Evolutionary conservation across 1,140 invertebrate species (phyloP), one percentile per base, ranked within the genome.

Genomic region (Glossosoma conforme): DNA sequence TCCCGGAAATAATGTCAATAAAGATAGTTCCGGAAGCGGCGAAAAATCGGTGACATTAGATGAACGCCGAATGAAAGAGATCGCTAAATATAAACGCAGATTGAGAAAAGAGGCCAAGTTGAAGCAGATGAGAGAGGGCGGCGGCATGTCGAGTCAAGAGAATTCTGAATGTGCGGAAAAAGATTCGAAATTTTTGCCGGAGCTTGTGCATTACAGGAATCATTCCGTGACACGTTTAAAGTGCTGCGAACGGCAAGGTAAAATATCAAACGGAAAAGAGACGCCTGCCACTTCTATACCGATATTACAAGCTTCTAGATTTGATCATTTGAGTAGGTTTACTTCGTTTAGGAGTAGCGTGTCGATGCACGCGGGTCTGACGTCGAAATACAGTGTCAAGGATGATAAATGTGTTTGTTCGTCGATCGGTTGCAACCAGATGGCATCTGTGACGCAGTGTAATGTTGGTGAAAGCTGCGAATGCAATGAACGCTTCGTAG

Each of bases 251-350:
- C n/a, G n/a, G n/a, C n/a, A n/a, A n/a, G n/a, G n/a, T n/a, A n/a
- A n/a, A n/a, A n/a, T n/a, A n/a, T n/a, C n/a, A n/a, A n/a, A n/a
- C n/a, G n/a, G n/a, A n/a, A n/a, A n/a, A n/a, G n/a, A n/a, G n/a
- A n/a, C n/a, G n/a, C n/a, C 66, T 0, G 67, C 68, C 43, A 73
- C 72, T n/a, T 75, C 72, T 4, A 75, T 75, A 54, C 70, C 72
- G 2, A 75, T 75, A 15, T 47, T 75, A 18, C 72, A 75, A 58
- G 72, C 72, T 24, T 62, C 70, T 1, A 66, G 68, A 35, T 74
- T 75, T 47, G 72, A 75, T 45, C 62, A 70, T 18, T 63, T 72
- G 30, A 49, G 69, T 48, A 66, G 70, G 0, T 72, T 75, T 22
- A 68, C 70, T 3, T 69, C 67, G 41, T 74, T 72, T 35, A 65